Conservation (phyloP, 2,113 vertebrate species). For the Fulmarus glacialis region DNA sequence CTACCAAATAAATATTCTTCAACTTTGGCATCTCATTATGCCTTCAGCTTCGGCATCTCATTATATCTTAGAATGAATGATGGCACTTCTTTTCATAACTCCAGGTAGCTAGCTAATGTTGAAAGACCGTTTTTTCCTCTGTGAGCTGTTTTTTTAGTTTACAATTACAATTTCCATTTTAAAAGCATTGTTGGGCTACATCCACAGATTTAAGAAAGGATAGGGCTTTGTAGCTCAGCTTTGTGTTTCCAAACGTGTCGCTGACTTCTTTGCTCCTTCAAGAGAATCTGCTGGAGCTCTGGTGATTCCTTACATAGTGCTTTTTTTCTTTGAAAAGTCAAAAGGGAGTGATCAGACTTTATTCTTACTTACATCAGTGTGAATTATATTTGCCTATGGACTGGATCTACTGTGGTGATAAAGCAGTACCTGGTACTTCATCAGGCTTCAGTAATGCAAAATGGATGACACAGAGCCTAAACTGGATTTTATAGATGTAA, state of each 20-base stretch:
- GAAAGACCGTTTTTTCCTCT: background rate
- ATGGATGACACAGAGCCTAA: background rate
- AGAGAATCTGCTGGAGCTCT: background rate
- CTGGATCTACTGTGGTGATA: background rate
- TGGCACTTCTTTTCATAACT: background rate
- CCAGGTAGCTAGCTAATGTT: background rate
- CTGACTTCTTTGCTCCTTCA: background rate
- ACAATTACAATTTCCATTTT: background rate
- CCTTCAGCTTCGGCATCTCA: background rate
- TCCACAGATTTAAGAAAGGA: background rate
- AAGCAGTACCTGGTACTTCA: background rate
- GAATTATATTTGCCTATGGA: background rate
- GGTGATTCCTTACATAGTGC: background rate
- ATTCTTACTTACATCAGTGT: background rate
- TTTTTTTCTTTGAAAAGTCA: background rate
- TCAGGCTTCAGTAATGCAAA: background rate
- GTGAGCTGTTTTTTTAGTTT: background rate
- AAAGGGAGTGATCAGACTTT: background rate
- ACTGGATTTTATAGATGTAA: background rate
- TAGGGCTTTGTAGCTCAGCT: background rate
- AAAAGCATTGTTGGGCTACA: background rate
- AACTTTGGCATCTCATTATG: background rate
- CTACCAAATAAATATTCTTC: constrained; percentile 38
- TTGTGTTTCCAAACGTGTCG: background rate
- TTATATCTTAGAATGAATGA: background rate